Base-by-base conservation (phyloP, 2,888 invertebrate species). In the Latrodectus hesperus region DNA sequence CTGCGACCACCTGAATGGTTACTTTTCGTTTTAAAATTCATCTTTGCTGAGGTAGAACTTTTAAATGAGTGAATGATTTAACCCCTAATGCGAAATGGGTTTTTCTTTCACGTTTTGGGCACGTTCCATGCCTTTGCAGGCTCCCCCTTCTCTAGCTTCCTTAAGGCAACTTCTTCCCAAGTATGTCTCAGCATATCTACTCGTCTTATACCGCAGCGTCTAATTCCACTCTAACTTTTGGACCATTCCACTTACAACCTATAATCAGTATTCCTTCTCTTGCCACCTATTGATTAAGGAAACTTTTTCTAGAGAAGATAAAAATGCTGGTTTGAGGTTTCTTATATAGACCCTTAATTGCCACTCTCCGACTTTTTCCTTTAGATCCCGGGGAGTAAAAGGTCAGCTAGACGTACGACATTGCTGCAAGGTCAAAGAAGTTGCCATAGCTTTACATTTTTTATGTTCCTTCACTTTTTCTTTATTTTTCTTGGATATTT, bases 201-300 rank as follows among this genome's bases (percentile, higher is more conserved):
- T 60, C 60, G 55, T 51, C 17, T 26, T 55, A 6, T 38, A 38
- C 38, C 38, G 6, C 38, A 38, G 1, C 38, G 60, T 60, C 60
- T 60, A n/a, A 60, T 60, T 60, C n/a, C 14, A 60, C 14, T 60
- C 17, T n/a, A 74, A 68, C 51, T 68, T 75, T 12, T 51, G 51
- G 68, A 67, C 67, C 53, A 75, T 79, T 74, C 64, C 26, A 9
- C n/a, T 60, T 51, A 64, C 77, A 84, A 76, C 77, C 74, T 85
- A 79, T 85, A 80, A 85, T 85, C 85, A 80, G 79, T 80, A 86
- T 86, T 80, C 85, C 53, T 74, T 52, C 17, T 52, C 76, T 75
- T 86, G 70, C 80, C 74, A 86, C 79, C 75, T 81, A 86, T 75
- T 80, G 86, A 86, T 86, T 86, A 86, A 80, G 76, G 74, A 64